A percentile compares a stretch with the other conserved stretches of the same genome.
Evolutionary conservation across 2,797 vertebrate species (phyloP).

Genomic region (Gymnocypris eckloni): DNA sequence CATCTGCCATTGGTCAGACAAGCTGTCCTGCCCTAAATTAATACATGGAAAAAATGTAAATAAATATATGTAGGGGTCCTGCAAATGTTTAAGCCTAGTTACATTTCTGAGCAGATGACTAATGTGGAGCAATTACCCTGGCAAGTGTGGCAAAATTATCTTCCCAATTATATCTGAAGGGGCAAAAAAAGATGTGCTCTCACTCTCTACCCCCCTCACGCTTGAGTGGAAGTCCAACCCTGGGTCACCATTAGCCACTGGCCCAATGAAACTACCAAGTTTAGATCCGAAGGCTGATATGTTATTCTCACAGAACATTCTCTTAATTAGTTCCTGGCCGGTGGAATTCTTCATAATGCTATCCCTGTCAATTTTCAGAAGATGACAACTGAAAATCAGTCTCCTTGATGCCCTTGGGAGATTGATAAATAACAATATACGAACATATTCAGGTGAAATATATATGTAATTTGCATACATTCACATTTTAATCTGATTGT

Average conservation of each 20-base stretch:
- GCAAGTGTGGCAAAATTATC: constrained; percentile 42
- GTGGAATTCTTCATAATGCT: too few species aligned
- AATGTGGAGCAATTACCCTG: constrained; percentile 52
- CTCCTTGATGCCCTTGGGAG: constrained; percentile 1
- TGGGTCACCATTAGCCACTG: constrained; percentile 50
- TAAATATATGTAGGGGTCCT: not conserved
- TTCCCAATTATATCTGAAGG: constrained; percentile 55
- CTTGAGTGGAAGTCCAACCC: constrained; percentile 52
- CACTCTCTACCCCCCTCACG: constrained; percentile 6
- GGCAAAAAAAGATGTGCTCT: constrained; percentile 39
- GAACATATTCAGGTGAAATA: constrained; percentile 6
- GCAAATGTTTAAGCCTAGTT: constrained; percentile 10
- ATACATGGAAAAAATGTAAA: not conserved
- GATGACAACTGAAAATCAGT: constrained; percentile 9
- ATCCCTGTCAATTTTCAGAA: too few species aligned
- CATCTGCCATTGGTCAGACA: not conserved
- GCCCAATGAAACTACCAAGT: constrained; percentile 48
- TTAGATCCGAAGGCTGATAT: constrained; percentile 51
- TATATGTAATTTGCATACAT: constrained; percentile 20
- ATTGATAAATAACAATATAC: constrained; percentile 16
- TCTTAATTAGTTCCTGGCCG: too few species aligned
- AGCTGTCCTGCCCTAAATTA: not conserved
- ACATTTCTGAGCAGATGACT: constrained; percentile 36
- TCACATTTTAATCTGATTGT: constrained; percentile 21
- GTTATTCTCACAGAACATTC: constrained; percentile 54